phyloP scores from a whole-genome alignment of 2,888 invertebrate genomes.

The Drosophila borborema region DNA sequence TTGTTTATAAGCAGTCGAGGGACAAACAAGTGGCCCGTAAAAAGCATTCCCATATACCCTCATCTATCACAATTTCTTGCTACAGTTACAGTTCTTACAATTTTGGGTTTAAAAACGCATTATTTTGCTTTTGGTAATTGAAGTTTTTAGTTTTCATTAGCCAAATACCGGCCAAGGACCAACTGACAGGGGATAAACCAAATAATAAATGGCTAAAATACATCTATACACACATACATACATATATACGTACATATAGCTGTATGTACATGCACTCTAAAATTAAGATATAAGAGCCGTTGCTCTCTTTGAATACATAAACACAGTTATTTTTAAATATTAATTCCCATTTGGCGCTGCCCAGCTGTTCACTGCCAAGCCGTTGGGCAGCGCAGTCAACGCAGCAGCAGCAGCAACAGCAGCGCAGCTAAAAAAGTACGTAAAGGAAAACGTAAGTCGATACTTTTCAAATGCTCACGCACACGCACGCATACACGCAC shows the following conservation, averaged over 20 bases:
- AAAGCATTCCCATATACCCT: constrained; percentile 72
- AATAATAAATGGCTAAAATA: constrained; percentile 44
- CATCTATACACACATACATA: constrained; percentile 23
- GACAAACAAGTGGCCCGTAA: constrained; percentile 78
- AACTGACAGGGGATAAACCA: constrained; percentile 56
- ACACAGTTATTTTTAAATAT: constrained; percentile 8
- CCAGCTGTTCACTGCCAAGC: constrained; percentile 11
- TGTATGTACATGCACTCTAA: constrained; percentile 25
- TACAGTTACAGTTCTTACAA: constrained; percentile 56
- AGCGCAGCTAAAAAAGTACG: neutral
- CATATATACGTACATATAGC: neutral
- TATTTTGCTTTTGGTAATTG: constrained; percentile 73
- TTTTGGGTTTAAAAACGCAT: constrained; percentile 79
- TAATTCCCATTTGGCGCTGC: constrained; percentile 19
- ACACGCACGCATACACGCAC: constrained; percentile 16
- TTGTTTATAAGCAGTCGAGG: constrained; percentile 68
- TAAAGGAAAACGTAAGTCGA: constrained; percentile 52
- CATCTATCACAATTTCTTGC: constrained; percentile 81
- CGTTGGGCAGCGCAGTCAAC: constrained; percentile 5
- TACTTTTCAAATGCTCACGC: constrained; percentile 43
- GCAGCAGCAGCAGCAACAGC: neutral
- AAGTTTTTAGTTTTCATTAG: constrained; percentile 83
- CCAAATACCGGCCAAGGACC: constrained; percentile 18
- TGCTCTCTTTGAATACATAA: neutral
- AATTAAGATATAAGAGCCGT: constrained; percentile 59